A percentile compares a stretch with the other conserved stretches of the same genome.
Conservation (phyloP, 2,888 invertebrate genomes). For the Dioctria rufipes region DNA sequence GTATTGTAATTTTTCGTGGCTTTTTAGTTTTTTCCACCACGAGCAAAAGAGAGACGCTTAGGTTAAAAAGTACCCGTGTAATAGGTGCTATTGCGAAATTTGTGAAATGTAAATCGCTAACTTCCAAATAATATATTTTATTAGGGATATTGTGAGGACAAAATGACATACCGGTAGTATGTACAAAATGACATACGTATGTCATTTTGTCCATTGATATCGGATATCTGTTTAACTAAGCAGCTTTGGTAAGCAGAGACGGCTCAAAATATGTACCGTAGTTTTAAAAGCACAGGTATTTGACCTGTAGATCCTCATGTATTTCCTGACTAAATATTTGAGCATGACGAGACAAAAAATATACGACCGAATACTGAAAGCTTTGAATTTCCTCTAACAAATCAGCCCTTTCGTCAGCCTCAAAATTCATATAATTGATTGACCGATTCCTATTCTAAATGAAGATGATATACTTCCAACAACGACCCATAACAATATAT, state of each 20-base stretch:
- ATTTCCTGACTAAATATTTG: constrained; percentile 50
- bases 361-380: constrained; percentile 53
- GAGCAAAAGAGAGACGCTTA: no score
- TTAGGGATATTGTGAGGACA: no score
- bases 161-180: no score
- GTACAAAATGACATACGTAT: no score
- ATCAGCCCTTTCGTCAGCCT: background rate
- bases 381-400: constrained; percentile 39
- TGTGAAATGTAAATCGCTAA: no score
- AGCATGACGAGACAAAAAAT: constrained; percentile 40
- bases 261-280: constrained; percentile 33
- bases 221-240: no score
- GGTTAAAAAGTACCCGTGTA: no score
- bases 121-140: no score
- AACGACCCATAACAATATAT: constrained; percentile 17
- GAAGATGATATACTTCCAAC: background rate
- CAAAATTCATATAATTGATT: background rate
- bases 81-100: no score
- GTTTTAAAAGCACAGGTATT: constrained; percentile 52
- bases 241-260: constrained; percentile 7
- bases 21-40: no score
- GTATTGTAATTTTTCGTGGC: no score
- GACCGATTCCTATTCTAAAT: background rate
- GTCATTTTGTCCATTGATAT: no score
- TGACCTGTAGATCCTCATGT: constrained; percentile 52